phyloP scores from a whole-genome alignment of 2,797 vertebrate species.

The Spinus pinus region DNA sequence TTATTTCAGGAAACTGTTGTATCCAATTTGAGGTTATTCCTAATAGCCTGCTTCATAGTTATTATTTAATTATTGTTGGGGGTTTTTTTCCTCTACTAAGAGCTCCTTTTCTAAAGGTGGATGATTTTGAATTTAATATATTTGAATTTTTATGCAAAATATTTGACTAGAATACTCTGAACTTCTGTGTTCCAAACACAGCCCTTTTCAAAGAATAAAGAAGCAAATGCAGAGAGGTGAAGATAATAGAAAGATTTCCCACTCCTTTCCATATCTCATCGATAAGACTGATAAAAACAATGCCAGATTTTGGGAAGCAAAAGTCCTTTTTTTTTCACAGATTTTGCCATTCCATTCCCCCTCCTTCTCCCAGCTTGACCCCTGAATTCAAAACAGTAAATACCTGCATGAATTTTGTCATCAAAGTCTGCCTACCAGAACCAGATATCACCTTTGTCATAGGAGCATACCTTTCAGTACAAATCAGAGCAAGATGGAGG shows the following conservation, averaged over 20 bases:
- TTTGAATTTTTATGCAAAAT: neutral
- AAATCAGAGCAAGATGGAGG: neutral
- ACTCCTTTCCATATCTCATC: neutral
- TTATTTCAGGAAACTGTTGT: conserved; percentile 35
- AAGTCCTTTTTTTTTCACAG: neutral
- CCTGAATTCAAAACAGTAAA: neutral
- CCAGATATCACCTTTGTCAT: neutral
- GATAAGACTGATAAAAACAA: neutral
- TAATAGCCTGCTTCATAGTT: neutral
- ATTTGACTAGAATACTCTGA: neutral
- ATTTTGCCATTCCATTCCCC: rapidly evolving
- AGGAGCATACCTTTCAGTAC: neutral
- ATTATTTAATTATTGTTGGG: neutral
- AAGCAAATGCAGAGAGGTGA: neutral
- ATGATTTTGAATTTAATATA: neutral
- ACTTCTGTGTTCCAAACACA: neutral
- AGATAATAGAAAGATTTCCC: neutral
- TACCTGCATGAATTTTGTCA: neutral
- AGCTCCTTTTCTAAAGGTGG: neutral
- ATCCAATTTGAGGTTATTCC: neutral
- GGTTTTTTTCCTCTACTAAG: neutral
- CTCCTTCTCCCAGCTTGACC: neutral
- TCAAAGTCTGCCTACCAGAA: neutral
- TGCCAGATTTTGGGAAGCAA: neutral
- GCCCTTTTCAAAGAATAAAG: neutral